Evolutionary conservation across 2,888 invertebrate genomes (phyloP).

Genomic region (Nesidiocoris tenuis): DNA sequence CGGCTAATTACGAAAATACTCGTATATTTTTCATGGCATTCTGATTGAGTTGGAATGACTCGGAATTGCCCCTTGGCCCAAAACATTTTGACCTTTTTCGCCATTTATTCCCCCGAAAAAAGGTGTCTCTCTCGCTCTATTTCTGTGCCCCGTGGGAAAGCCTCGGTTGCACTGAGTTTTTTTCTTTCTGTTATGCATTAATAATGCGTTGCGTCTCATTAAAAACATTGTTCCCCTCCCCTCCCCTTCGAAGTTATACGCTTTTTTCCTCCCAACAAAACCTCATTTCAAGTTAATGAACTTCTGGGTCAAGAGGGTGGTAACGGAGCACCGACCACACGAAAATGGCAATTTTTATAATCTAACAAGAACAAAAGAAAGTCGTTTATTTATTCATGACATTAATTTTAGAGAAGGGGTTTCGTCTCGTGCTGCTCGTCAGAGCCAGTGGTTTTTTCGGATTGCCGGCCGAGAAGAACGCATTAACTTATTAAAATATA

Average conservation of each 20-base stretch:
- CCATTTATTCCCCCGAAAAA: neutral
- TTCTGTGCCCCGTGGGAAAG: conserved; percentile 14
- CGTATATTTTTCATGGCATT: conserved; percentile 12
- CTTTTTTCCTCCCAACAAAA: conserved; percentile 23
- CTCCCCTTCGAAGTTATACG: neutral
- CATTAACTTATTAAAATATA: conserved; percentile 44
- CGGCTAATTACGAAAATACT: conserved; percentile 7
- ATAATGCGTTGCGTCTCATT: conserved; percentile 40
- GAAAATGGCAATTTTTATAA: conserved; percentile 45
- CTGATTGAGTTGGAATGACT: conserved; percentile 20
- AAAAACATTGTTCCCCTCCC: conserved; percentile 24
- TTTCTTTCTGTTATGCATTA: conserved; percentile 33
- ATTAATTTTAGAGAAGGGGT: conserved; percentile 38
- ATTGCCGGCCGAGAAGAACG: conserved; percentile 21
- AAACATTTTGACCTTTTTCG: conserved; percentile 3
- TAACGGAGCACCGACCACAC: conserved; percentile 6
- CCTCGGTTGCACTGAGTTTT: conserved; percentile 4
- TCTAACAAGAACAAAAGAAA: conserved; percentile 45
- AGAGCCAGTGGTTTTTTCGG: conserved; percentile 12
- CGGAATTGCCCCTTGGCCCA: neutral
- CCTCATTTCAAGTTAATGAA: conserved; percentile 44
- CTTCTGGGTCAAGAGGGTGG: conserved; percentile 22
- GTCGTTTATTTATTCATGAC: conserved; percentile 41
- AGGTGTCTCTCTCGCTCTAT: neutral
- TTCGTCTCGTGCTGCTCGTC: conserved; percentile 2